phyloP scores from a whole-genome alignment of 2,797 vertebrate genomes.

The Rhabdophis nuchalis region DNA sequence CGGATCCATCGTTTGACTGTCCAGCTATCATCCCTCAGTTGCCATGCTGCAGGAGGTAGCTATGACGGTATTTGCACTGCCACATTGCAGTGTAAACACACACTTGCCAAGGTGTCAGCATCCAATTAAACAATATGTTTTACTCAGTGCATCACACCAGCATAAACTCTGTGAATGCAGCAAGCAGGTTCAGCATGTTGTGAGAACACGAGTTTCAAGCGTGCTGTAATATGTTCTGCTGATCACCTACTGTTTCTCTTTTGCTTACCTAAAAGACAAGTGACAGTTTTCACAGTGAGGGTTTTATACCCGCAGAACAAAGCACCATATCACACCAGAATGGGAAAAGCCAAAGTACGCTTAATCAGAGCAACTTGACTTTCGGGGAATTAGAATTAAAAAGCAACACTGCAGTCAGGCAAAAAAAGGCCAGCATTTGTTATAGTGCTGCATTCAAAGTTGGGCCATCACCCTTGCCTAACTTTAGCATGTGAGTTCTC shows the following conservation, averaged over 20 bases:
- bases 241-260: neutral
- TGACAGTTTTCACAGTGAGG: neutral
- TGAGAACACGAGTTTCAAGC: neutral
- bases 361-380: neutral
- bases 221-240: neutral
- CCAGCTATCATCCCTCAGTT: neutral
- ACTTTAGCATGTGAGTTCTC: neutral
- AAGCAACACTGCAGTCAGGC: neutral
- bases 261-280: neutral
- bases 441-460: neutral
- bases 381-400: neutral
- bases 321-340: neutral
- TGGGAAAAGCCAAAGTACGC: neutral
- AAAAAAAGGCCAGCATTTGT: neutral
- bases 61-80: neutral
- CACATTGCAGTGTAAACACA: neutral
- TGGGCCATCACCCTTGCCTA: neutral
- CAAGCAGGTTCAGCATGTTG: neutral
- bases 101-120: neutral
- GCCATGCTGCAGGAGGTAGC: neutral
- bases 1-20: neutral
- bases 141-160: neutral
- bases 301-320: neutral
- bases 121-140: neutral
- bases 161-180: neutral